A percentile compares a stretch with the other conserved stretches of the same genome.
phyloP scores from a whole-genome alignment of 2,888 invertebrate species.

The Ceratothoa steindachneri region DNA sequence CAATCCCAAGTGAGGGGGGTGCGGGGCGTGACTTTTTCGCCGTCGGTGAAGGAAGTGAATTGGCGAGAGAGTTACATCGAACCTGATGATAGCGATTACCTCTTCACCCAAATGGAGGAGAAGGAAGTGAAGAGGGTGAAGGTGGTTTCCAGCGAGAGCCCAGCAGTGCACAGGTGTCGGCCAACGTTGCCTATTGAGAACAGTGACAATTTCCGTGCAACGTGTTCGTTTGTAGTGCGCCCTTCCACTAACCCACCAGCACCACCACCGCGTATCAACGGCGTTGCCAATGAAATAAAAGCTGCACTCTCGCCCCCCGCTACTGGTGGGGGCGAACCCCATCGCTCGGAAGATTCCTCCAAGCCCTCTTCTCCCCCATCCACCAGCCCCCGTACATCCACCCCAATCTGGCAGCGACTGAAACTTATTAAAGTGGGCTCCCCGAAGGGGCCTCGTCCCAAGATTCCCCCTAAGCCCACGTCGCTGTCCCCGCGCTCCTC shows the following conservation, averaged over 20 bases:
- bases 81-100: background rate
- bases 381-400: background rate
- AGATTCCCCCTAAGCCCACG: slow-evolving; percentile 30
- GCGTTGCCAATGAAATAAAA: background rate
- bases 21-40: slow-evolving; percentile 66
- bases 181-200: background rate
- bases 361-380: too few species aligned
- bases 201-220: background rate
- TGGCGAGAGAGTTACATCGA: slow-evolving; percentile 58
- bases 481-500: slow-evolving; percentile 29
- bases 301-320: background rate
- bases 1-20: background rate
- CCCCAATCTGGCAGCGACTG: slow-evolving; percentile 34
- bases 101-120: background rate
- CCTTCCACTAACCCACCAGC: background rate
- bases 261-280: background rate
- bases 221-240: background rate
- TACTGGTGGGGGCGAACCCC: background rate
- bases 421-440: slow-evolving; percentile 33
- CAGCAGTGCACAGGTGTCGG: background rate
- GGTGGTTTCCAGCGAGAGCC: background rate
- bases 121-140: background rate
- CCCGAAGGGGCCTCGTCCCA: slow-evolving; percentile 28
- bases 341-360: background rate
- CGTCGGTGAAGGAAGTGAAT: slow-evolving; percentile 72